phyloP scores from a whole-genome alignment of 2,888 invertebrate genomes.

The Lysandra coridon region DNA sequence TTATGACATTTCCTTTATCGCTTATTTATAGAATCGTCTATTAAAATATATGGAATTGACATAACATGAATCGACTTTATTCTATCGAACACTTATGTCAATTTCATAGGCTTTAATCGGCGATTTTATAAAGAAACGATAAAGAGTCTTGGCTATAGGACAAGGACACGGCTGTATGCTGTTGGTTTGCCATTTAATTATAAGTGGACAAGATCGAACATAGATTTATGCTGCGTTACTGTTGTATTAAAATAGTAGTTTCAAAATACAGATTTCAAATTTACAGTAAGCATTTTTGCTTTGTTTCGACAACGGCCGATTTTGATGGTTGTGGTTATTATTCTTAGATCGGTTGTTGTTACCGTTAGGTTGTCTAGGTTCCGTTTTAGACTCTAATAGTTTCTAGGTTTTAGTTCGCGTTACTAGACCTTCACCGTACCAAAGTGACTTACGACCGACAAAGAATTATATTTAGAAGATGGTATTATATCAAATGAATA shows the following conservation, averaged over 20 bases:
- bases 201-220: neutral
- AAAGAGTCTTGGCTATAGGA: too few relatives aligned
- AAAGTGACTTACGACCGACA: slow-evolving; percentile 34
- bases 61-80: too few relatives aligned
- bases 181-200: too few relatives aligned
- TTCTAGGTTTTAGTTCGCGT: slow-evolving; percentile 29
- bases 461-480: slow-evolving; percentile 33
- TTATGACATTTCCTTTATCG: too few relatives aligned
- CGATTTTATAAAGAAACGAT: too few relatives aligned
- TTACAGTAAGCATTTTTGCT: neutral
- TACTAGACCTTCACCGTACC: slow-evolving; percentile 32
- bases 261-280: neutral
- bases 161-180: too few relatives aligned
- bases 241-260: neutral
- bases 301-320: slow-evolving; percentile 2
- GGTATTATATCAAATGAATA: slow-evolving; percentile 29
- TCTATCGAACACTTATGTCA: too few relatives aligned
- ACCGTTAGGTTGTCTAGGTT: neutral
- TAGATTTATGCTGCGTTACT: too few relatives aligned
- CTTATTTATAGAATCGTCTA: too few relatives aligned
- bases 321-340: slow-evolving; percentile 30
- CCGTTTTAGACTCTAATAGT: neutral
- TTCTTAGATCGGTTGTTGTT: slow-evolving; percentile 23
- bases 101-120: too few relatives aligned
- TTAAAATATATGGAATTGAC: too few relatives aligned